Evolutionary conservation across 2,113 vertebrate species (phyloP), one percentile per base, ranked within the genome.

Genomic region (Garra rufa): DNA sequence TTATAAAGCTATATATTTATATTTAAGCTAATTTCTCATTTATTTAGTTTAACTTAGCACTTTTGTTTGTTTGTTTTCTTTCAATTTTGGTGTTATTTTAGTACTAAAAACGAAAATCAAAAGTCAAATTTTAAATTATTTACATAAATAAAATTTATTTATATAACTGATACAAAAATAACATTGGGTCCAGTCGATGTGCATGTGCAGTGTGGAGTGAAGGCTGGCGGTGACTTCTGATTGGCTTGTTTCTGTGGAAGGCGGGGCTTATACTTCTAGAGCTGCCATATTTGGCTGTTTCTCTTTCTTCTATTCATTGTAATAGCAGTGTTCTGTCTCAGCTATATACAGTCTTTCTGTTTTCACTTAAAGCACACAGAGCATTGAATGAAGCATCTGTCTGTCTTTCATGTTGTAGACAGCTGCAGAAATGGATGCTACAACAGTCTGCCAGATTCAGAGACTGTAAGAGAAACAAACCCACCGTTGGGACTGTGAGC

Each of bases 211-310:
- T 59, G n/a, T 61, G 8, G 11, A 61, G 10, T n/a, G 2, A 13
- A 61, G 11, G n/a, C 11, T 11, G 61, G 61, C 6, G 30, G 9
- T 70, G 19, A 24, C 21, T 44, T 38, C 41, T 71, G 41, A 71
- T 71, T 71, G 38, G 41, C n/a, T 8, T 7, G 14, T 44, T 44
- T 71, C 69, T 71, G 44, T 15, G 13, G 10, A 71, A 44, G 69
- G 69, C 6, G 10, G 41, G 21, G 11, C 41, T 71, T 71, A 13
- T 11, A 24, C 19, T 38, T 21, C 34, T 44, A 71, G 69, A 15
- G 41, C n/a, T 44, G 69, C 69, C 69, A 71, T 71, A 71, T 26
- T 44, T 71, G 41, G 69, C 41, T n/a, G 2, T 71, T 71, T 41
- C 41, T 71, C 0, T 24, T 44, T 26, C 41, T 24, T 10, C 69